Conservation (phyloP, 2,113 vertebrate genomes). For the Notiomystis cincta region DNA sequence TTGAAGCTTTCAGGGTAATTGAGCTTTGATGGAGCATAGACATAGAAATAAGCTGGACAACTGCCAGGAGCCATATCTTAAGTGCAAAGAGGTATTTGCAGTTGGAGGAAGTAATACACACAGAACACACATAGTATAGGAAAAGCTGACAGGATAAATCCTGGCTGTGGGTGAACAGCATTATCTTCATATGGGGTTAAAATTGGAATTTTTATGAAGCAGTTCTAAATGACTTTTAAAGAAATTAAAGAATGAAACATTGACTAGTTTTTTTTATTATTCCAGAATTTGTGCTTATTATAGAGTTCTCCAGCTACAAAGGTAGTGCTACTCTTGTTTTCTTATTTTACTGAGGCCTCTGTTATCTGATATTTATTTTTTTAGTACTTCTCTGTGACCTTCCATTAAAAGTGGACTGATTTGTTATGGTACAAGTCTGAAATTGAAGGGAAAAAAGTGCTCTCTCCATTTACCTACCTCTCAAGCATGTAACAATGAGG, state of each 20-base stretch:
- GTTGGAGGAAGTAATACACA: background rate
- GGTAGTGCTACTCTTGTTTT: background rate
- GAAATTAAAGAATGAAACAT: conserved; percentile 1
- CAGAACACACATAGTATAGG: background rate
- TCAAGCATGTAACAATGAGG: background rate
- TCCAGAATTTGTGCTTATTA: background rate
- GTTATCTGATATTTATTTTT: background rate
- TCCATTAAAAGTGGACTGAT: background rate
- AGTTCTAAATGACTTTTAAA: background rate
- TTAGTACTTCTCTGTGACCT: background rate
- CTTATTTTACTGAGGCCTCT: background rate
- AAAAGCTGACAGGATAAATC: background rate
- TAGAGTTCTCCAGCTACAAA: background rate
- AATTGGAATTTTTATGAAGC: background rate
- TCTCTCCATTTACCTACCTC: background rate
- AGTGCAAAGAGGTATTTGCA: conserved; percentile 1
- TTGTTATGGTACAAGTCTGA: background rate
- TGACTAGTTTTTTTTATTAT: background rate
- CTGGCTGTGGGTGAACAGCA: background rate
- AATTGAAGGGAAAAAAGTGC: background rate
- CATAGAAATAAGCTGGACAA: conserved; percentile 34
- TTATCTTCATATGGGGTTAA: background rate
- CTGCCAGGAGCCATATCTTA: conserved; percentile 17
- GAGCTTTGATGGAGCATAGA: conserved; percentile 37
- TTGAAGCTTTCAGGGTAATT: conserved; percentile 38